Evolutionary conservation across 2,797 vertebrate species (phyloP), one percentile per base, ranked within the genome.

Genomic region (Pogoniulus pusillus): DNA sequence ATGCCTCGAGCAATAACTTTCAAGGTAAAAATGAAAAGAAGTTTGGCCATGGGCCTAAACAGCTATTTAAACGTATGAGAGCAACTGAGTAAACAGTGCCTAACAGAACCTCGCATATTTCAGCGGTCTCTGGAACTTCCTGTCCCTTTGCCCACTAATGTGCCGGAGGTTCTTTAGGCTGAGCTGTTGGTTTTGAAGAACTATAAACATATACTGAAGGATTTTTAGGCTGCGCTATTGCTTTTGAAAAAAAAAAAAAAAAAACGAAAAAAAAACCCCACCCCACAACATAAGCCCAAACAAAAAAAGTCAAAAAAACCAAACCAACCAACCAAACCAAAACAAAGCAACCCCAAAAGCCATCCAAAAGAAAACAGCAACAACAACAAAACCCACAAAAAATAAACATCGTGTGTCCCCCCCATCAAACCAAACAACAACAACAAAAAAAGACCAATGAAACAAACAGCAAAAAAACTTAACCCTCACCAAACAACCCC

Each of bases 31-130:
- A 41, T 15, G 32, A 20, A 59, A 83, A 68, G 16, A 18, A 26
- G 10, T 45, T 54, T 79, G 85, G 81, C 82, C 77, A 8, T 9
- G 47, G 79, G 90, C 82, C 86, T 68, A 35, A 63, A 37, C 39
- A 57, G 35, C 65, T 76, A 35, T 82, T 82, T 75, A 81, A 91
- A 87, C 14, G 76, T 55, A 49, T 12, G 26, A 29, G 63, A 82
- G 73, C 91, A 85, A 95, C 90, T 82, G 91, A 90, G 59, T 69
- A 85, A 94, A 92, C 87, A 83, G 26, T 7, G 2, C 24, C 53
- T 57, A 70, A 88, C 74, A 78, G 89, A 92, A 78, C 16, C 45
- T 43, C 4, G 10, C 37, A 3, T 80, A 89, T 72, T 93, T 89
- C 8, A 1, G 8, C 10, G 1, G 41, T 49, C 64, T 91, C 66